These are phyloP conservation scores for Philonicus albiceps DNA, from an alignment of 2,888 invertebrate species.

Conservation along the genomic window DNA sequence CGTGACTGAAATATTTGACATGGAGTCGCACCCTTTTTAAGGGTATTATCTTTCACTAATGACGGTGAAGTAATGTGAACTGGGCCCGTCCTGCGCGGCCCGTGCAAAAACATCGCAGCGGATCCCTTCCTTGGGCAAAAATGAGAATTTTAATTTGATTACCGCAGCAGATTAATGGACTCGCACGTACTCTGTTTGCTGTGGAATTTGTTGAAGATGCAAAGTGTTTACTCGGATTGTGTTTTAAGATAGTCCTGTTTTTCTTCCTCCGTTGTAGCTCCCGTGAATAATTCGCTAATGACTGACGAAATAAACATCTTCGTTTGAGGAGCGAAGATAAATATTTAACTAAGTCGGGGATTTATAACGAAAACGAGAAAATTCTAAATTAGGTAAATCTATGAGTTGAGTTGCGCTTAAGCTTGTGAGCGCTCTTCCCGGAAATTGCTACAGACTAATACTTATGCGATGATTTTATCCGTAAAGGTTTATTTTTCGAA, in stretches of 20 bases:
- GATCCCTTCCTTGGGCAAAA: neutral
- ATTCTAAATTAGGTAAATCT: neutral
- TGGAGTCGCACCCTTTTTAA: slow-evolving; percentile 45
- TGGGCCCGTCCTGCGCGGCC: neutral
- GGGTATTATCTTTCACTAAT: slow-evolving; percentile 46
- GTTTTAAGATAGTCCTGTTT: slow-evolving; percentile 9
- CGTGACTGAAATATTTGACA: slow-evolving; percentile 40
- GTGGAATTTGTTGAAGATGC: slow-evolving; percentile 28
- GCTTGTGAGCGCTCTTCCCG: neutral
- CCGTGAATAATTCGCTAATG: neutral
- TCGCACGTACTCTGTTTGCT: slow-evolving; percentile 5
- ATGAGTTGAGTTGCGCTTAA: neutral
- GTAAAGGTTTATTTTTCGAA: neutral
- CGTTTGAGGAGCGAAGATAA: neutral
- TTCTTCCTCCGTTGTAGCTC: neutral
- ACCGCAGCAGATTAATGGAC: slow-evolving; percentile 25
- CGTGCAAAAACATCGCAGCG: neutral
- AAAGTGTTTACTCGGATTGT: slow-evolving; percentile 30
- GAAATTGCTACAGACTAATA: neutral
- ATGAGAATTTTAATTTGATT: slow-evolving; percentile 37
- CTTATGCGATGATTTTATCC: neutral
- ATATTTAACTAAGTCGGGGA: neutral
- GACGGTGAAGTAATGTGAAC: slow-evolving; percentile 34
- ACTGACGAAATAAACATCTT: neutral
- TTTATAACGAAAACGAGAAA: neutral